Evolutionary conservation across 2,113 vertebrate species (phyloP), one percentile per base, ranked within the genome.

Genomic region (Phylloscopus trochiloides): DNA sequence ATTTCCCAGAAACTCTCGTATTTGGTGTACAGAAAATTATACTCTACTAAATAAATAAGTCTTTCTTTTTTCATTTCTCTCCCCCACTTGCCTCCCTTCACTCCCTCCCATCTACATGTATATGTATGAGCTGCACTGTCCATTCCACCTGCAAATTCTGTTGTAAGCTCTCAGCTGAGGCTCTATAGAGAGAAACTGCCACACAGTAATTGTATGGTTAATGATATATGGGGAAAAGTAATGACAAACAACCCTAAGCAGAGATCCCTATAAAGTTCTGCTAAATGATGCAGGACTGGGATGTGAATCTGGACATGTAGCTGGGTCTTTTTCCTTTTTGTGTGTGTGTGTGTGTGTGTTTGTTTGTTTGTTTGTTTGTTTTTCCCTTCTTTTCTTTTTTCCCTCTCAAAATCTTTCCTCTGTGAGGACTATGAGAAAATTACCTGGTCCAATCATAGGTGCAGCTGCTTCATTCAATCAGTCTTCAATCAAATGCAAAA

Each of bases 331-430:
- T 29, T 17, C 14, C 7, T 50, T 50, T 6, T 17, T 7, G 34
- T 2, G 57, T 42, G 18, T 17, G 17, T 17, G 43, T 45, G 40
- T 40, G 40, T 40, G 40, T 40, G 40, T 40, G 40, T 12, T 45
- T 45, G 17, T 7, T 45, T 45, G 43, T 7, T 47, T 48, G 48
- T 25, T 26, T 26, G 6, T 6, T 14, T 34, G 34, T 26, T 48
- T 40, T 24, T 3, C 7, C 2, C 0, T 21, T 8, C 3, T 20
- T 3, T 43, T 47, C 17, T 4, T 18, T 18, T 7, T 14, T 7
- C 1, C 0, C 4, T 8, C 26, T 5, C 1, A 12, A 67, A 82
- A 24, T 47, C 9, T 36, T 86, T 73, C 40, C 40, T 40, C 58
- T 55, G 8, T 55, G 54, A 70, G 58, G 7, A 47, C 24, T 62